Conservation (phyloP, 2,888 invertebrate species). For the Electrophaes corylata region DNA sequence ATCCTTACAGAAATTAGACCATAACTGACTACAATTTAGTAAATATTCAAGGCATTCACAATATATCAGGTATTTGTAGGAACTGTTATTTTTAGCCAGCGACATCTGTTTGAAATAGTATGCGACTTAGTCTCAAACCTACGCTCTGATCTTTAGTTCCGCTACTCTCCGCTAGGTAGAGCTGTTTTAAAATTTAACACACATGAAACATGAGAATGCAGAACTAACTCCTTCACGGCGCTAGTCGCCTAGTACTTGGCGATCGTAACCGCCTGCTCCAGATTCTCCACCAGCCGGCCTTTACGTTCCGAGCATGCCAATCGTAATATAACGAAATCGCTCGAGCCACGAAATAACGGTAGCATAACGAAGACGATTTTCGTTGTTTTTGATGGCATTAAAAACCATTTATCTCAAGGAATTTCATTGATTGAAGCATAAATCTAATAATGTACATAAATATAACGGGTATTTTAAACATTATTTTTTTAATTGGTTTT, state of each 20-base stretch:
- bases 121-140: not conserved
- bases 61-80: no score
- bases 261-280: constrained; percentile 83
- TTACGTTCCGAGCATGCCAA: constrained; percentile 79
- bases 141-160: constrained; percentile 20
- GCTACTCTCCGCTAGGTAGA: constrained; percentile 51
- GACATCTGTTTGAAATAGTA: not conserved
- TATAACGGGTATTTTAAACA: no score
- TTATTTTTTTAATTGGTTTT: no score
- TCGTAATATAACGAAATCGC: constrained; percentile 35
- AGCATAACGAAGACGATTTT: constrained; percentile 10
- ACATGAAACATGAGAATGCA: not conserved
- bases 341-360: not conserved
- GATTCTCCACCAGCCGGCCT: constrained; percentile 77
- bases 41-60: no score
- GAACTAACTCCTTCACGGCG: constrained; percentile 26
- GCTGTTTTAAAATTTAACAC: not conserved
- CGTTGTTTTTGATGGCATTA: not conserved
- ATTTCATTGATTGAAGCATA: no score
- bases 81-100: not conserved
- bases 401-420: not conserved
- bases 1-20: no score
- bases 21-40: no score
- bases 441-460: no score
- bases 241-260: constrained; percentile 77